Evolutionary conservation across 2,888 invertebrate genomes (phyloP).

Genomic region (Barypeithes pellucidus): DNA sequence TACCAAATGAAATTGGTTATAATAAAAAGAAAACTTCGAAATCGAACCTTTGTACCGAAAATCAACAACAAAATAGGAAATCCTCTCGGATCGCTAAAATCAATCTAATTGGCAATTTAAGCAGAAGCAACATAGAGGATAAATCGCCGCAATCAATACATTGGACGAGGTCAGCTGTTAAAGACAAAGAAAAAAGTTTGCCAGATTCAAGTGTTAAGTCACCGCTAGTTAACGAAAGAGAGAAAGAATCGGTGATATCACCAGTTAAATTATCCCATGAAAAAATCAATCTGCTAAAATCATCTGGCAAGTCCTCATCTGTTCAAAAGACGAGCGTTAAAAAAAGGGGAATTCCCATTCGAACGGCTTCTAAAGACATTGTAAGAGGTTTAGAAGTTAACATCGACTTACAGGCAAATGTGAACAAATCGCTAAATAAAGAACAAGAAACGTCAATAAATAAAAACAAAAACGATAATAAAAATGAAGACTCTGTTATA

Average conservation of each 20-base stretch:
- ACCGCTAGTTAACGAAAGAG: neutral
- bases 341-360: slow-evolving; percentile 17
- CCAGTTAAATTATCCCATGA: neutral
- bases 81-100: neutral
- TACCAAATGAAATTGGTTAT: neutral
- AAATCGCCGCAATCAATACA: neutral
- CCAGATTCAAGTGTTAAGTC: no score
- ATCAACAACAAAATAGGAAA: neutral
- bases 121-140: no score
- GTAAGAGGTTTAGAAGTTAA: neutral
- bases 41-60: neutral
- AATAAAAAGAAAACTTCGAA: neutral
- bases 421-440: neutral
- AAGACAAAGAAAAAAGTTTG: neutral
- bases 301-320: neutral
- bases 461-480: neutral
- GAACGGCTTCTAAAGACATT: slow-evolving; percentile 16
- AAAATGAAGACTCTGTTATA: neutral
- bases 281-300: neutral
- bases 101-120: neutral
- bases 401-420: neutral
- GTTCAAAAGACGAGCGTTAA: neutral
- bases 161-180: neutral
- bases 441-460: neutral
- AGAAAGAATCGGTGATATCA: neutral